Conservation (phyloP, 2,113 vertebrate genomes). For the Pimephales promelas region DNA sequence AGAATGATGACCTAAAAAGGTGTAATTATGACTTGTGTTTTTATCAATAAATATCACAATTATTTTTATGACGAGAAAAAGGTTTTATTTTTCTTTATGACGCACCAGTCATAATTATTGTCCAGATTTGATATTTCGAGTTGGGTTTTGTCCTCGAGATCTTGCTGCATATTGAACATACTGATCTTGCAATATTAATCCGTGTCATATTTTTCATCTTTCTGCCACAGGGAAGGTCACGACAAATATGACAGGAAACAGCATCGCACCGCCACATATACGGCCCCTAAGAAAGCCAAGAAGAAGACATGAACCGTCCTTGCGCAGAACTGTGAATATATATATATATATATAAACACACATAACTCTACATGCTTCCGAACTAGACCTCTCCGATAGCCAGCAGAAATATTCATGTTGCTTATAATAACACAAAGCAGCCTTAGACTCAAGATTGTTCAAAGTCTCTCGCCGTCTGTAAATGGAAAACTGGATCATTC, state of each 20-base stretch:
- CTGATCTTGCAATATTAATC: neutral
- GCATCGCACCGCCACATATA: constrained; percentile 83
- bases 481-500: too few species aligned
- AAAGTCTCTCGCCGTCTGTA: too few species aligned
- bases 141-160: neutral
- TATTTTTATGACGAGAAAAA: neutral
- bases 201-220: constrained; percentile 58
- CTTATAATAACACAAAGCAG: neutral
- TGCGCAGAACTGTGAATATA: neutral
- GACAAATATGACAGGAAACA: constrained; percentile 90
- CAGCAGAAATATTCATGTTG: neutral
- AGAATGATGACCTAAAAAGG: neutral
- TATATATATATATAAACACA: neutral
- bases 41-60: neutral
- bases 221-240: constrained; percentile 86
- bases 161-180: neutral
- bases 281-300: constrained; percentile 71
- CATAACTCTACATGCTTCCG: neutral
- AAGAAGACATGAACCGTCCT: constrained; percentile 53
- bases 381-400: neutral
- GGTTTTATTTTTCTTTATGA: too few species aligned
- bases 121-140: neutral
- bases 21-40: neutral
- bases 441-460: neutral
- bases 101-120: neutral